A percentile compares a stretch with the other conserved stretches of the same genome.
These are phyloP conservation scores for Craseonycteris thonglongyai DNA, from an alignment of 2,113 vertebrate genomes.

Conservation along the genomic window DNA sequence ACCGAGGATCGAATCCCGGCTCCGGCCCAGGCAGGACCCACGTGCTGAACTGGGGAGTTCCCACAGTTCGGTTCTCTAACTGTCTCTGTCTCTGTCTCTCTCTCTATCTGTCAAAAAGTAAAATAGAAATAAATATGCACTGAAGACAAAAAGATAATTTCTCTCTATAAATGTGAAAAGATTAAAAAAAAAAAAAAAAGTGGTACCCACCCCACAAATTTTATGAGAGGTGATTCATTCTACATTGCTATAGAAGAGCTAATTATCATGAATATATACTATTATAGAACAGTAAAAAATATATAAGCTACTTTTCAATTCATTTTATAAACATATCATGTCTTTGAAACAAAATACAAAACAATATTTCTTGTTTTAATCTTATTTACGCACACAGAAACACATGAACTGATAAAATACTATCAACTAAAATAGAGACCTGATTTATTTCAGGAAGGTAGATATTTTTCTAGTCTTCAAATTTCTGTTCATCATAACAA, in stretches of 20 bases:
- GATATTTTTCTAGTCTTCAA: neutral
- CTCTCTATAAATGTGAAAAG: too few species aligned
- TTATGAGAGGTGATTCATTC: neutral
- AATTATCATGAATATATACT: neutral
- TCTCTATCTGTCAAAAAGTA: too few species aligned
- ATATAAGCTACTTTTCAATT: neutral
- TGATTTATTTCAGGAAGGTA: neutral
- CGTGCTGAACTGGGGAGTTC: too few species aligned
- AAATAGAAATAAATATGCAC: too few species aligned
- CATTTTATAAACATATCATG: neutral
- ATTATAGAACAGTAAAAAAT: neutral
- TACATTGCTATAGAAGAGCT: neutral
- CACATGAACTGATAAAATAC: neutral
- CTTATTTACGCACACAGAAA: neutral
- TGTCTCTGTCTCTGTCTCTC: too few species aligned
- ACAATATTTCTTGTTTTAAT: neutral
- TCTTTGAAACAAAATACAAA: neutral
- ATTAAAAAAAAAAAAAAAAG: neutral
- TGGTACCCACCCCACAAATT: neutral
- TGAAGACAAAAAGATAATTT: too few species aligned
- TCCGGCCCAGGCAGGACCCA: too few species aligned
- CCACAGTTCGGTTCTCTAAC: too few species aligned
- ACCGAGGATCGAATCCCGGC: too few species aligned
- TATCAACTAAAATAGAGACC: neutral
- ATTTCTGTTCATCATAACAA: neutral